Conservation (phyloP, 2,797 vertebrate genomes). For the Liparis tanakae region DNA sequence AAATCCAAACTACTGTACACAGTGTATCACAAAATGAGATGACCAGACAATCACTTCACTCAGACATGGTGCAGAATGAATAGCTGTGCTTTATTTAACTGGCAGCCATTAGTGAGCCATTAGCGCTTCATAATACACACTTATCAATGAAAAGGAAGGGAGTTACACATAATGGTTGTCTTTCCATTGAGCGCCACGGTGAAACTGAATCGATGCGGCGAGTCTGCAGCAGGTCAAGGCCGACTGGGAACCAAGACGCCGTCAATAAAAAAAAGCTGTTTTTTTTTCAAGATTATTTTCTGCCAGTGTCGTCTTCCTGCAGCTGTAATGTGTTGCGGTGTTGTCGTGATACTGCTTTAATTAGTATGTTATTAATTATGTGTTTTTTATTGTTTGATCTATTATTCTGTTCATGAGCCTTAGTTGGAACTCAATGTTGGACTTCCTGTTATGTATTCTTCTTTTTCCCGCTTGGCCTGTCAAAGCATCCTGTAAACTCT, state of each 20-base stretch:
- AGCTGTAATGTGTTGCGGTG: too few relatives aligned
- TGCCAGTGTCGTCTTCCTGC: neutral
- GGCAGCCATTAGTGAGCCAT: slow-evolving; percentile 1
- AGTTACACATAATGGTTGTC: neutral
- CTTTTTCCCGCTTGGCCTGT: neutral
- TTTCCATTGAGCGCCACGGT: neutral
- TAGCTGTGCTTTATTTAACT: neutral
- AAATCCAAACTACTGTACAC: neutral
- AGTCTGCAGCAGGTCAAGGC: too few relatives aligned
- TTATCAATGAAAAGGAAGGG: neutral
- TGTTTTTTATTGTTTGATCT: too few relatives aligned
- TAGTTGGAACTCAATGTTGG: neutral
- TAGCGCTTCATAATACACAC: neutral
- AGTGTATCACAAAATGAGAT: neutral
- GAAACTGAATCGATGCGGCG: neutral
- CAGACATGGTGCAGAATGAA: neutral
- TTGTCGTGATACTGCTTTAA: neutral
- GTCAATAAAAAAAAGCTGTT: slow-evolving; percentile 8
- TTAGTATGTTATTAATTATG: neutral
- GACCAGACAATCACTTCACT: neutral
- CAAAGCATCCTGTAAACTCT: neutral
- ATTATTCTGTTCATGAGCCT: neutral
- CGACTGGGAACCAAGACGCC: slow-evolving; percentile 5
- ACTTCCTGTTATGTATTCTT: neutral
- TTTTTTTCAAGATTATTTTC: neutral